These are phyloP conservation scores for Volucella inanis DNA, from an alignment of 2,888 invertebrate genomes.

Conservation along the genomic window DNA sequence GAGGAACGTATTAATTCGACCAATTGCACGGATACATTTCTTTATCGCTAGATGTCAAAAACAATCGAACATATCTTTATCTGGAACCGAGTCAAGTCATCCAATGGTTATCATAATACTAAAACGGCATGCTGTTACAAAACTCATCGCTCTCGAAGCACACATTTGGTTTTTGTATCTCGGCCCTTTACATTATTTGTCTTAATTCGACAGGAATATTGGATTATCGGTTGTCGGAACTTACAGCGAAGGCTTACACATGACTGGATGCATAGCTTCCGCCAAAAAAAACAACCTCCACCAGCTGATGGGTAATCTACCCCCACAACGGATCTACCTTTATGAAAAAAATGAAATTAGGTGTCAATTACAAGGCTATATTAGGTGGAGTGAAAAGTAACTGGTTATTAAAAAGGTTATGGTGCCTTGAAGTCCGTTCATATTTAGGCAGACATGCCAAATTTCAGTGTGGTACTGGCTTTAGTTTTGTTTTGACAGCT, in stretches of 20 bases:
- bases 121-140: neutral
- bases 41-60: no score
- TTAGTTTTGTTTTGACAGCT: no score
- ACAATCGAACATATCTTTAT: no score
- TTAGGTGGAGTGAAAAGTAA: no score
- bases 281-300: neutral
- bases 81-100: neutral
- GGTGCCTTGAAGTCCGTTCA: no score
- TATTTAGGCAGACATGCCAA: no score
- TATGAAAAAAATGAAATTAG: slow-evolving; percentile 14
- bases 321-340: neutral
- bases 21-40: no score
- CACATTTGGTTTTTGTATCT: no score
- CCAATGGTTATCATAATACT: neutral
- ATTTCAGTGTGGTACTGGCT: no score
- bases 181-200: neutral
- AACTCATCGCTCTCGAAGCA: no score
- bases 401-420: no score
- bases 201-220: slow-evolving; percentile 11
- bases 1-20: no score
- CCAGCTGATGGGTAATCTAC: slow-evolving; percentile 17
- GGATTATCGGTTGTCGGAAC: neutral
- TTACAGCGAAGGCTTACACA: neutral
- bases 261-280: slow-evolving; percentile 1
- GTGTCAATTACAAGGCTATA: slow-evolving; percentile 28